Evolutionary conservation across 2,113 vertebrate species (phyloP), one percentile per base, ranked within the genome.

Genomic region (Cyprinodon brontotheroides): DNA sequence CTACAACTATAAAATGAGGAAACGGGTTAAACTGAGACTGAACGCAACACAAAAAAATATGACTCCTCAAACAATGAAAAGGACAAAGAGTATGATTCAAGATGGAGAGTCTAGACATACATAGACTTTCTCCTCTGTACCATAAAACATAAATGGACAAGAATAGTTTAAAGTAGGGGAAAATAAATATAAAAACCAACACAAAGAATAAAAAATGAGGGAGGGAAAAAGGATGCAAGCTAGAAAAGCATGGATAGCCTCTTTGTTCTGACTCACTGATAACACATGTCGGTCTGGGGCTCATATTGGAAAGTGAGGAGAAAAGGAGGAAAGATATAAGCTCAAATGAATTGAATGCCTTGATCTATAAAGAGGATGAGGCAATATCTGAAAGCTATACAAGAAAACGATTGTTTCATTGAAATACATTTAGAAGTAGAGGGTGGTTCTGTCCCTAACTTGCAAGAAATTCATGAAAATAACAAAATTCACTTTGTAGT

Each of bases 81-180:
- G 72, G 76, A 74, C 40, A 70, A 68, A 84, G 29, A 72, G n/a
- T 59, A 20, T 72, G 69, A 37, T 17, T 65, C 60, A 61, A 11
- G 43, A 67, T 62, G 69, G 45, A 70, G 15, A 39, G 59, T 74
- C 57, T 74, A 40, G 29, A 80, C 72, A 82, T 41, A 41, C 41
- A 6, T 41, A 9, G 61, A 53, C 64, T 67, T 43, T 45, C 47
- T 75, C 38, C 62, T 76, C 50, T 72, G 70, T 66, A 69, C 40
- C n/a, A 14, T 17, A 0, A 77, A 7, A 82, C 78, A 73, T 74
- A 72, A 85, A 88, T 72, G 73, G 41, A 73, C 53, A 12, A 10
- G 39, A 69, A 41, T 4, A 4, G 41, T 41, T 41, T 41, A 41
- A 41, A 67, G 38, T 41, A 47, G 17, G 39, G 36, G 12, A 15